These are phyloP conservation scores for Chydorus sphaericus DNA, from an alignment of 2,888 invertebrate genomes.

Conservation along the genomic window DNA sequence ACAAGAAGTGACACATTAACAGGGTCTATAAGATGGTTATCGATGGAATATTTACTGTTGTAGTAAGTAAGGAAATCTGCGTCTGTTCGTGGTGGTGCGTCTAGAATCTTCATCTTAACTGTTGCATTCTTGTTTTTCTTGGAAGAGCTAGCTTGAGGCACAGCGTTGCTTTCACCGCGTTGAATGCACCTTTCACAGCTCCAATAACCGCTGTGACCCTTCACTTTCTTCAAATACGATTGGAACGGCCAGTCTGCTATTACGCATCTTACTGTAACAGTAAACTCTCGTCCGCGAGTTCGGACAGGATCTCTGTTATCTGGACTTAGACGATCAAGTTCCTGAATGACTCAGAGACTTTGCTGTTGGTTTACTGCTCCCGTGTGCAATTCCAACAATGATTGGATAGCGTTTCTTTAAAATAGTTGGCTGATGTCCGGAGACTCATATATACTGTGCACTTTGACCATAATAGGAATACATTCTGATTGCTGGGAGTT, in stretches of 20 bases:
- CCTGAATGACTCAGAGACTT: not conserved
- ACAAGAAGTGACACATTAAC: not conserved
- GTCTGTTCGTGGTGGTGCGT: conserved; percentile 1
- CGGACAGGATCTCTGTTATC: not conserved
- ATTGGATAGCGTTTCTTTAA: not conserved
- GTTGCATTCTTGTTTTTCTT: not conserved
- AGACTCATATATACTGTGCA: not conserved
- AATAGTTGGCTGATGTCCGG: not conserved
- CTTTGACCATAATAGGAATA: not conserved
- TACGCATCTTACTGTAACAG: not conserved
- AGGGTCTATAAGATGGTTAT: too few species aligned
- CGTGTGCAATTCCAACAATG: not conserved
- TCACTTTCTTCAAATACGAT: not conserved
- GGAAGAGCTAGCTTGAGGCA: too few species aligned
- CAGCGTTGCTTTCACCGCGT: not conserved
- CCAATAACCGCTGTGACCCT: not conserved
- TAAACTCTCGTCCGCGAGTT: not conserved
- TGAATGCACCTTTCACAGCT: not conserved
- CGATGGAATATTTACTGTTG: not conserved
- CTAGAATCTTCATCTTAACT: not conserved
- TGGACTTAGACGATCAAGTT: not conserved
- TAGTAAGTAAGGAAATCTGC: not conserved
- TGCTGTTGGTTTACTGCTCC: not conserved
- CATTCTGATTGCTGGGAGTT: not conserved
- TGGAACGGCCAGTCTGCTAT: not conserved